Conservation (phyloP, 2,888 invertebrate genomes). For the Phengaris arion region DNA sequence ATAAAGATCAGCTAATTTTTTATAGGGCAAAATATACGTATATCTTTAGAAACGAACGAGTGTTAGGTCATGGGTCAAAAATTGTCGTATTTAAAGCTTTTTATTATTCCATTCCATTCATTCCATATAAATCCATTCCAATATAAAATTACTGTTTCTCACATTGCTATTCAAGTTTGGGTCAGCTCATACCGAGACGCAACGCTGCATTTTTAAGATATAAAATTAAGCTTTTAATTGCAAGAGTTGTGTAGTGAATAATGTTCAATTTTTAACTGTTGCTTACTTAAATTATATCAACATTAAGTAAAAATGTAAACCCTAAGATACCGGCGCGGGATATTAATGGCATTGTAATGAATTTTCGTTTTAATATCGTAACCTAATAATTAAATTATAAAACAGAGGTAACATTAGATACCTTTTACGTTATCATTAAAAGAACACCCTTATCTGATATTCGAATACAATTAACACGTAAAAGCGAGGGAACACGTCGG, state of each 20-base stretch:
- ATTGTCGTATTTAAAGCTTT: no score
- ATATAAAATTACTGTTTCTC: no score
- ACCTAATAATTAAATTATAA: slow-evolving; percentile 25
- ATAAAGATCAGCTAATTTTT: background rate
- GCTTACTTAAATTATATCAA: background rate
- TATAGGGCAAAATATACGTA: background rate
- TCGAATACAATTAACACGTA: slow-evolving; percentile 56
- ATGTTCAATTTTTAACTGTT: no score
- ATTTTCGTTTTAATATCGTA: slow-evolving; percentile 7
- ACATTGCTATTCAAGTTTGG: no score
- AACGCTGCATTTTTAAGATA: no score
- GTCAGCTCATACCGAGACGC: no score
- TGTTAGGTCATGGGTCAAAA: no score
- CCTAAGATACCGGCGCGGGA: background rate
- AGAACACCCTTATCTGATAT: slow-evolving; percentile 52
- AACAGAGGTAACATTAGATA: slow-evolving; percentile 27
- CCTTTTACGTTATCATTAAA: slow-evolving; percentile 29
- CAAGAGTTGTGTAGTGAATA: no score
- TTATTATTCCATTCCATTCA: no score
- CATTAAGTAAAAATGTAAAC: background rate
- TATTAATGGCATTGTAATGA: slow-evolving; percentile 19
- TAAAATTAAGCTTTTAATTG: no score
- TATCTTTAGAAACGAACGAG: background rate
- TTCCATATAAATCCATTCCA: no score
- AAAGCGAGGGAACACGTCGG: slow-evolving; percentile 47